Evolutionary conservation across 2,113 vertebrate species (phyloP).

Genomic region (Ahaetulla prasina): DNA sequence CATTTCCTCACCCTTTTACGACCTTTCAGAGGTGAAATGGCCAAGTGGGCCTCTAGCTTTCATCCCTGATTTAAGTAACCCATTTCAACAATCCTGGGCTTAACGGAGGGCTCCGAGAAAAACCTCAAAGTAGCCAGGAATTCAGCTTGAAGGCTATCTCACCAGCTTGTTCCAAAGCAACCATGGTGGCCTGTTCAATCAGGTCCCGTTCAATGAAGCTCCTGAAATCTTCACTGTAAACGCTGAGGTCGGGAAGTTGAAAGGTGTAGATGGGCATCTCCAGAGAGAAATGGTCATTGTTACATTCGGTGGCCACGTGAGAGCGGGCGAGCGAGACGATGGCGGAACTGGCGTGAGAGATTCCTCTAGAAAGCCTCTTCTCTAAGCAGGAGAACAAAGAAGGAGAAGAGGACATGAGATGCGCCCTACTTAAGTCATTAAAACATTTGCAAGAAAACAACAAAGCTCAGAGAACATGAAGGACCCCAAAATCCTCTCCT

Average conservation of each 20-base stretch:
- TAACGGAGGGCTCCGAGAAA: not conserved
- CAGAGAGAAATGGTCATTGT: conserved; percentile 90
- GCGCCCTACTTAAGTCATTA: not conserved
- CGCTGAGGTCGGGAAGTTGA: conserved; percentile 95
- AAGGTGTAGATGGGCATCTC: conserved; percentile 99
- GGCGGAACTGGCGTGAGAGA: conserved; percentile 98
- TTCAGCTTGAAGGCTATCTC: conserved; percentile 27
- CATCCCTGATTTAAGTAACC: not conserved
- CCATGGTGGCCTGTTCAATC: conserved; percentile 97
- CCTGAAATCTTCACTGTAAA: conserved; percentile 97
- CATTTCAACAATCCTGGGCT: not conserved
- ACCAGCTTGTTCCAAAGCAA: conserved; percentile 96
- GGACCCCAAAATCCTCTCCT: not conserved
- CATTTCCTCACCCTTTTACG: too few species aligned
- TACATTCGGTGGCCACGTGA: conserved; percentile 91
- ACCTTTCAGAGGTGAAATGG: not conserved
- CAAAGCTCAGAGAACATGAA: not conserved
- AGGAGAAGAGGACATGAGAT: not conserved
- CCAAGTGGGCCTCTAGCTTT: not conserved
- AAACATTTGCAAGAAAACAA: not conserved
- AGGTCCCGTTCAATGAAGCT: conserved; percentile 95
- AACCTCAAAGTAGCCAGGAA: not conserved
- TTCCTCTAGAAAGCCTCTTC: conserved; percentile 95
- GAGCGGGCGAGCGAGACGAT: conserved; percentile 94
- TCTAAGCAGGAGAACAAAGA: conserved; percentile 65